Percentiles rank a stretch among this genome's conserved stretches.
These are phyloP conservation scores for Epinephelus fuscoguttatus DNA, from an alignment of 2,113 vertebrate species.

Conservation along the genomic window DNA sequence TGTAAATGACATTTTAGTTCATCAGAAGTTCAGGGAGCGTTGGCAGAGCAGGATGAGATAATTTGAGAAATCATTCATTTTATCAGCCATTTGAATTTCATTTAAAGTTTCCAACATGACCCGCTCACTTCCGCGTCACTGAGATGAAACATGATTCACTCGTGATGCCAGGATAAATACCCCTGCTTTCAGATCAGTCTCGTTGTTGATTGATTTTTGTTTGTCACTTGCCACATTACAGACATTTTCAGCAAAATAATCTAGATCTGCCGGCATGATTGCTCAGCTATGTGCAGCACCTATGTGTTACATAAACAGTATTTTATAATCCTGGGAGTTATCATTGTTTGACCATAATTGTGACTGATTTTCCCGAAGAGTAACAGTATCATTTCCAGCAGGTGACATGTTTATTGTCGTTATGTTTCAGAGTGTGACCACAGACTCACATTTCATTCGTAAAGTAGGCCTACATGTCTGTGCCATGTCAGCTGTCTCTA, in stretches of 20 bases:
- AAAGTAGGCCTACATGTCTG: conserved; percentile 52
- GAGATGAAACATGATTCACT: conserved; percentile 27
- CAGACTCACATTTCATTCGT: conserved; percentile 67
- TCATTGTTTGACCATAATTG: conserved; percentile 28
- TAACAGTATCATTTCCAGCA: conserved; percentile 20
- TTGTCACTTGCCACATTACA: not conserved
- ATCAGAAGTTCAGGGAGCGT: conserved; percentile 36
- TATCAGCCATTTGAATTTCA: conserved; percentile 43
- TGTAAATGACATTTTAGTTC: conserved; percentile 50
- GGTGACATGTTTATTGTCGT: conserved; percentile 49
- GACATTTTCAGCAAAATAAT: not conserved
- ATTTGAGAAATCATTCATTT: conserved; percentile 47
- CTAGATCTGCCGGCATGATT: not conserved
- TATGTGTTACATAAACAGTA: not conserved
- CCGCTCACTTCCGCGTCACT: not conserved
- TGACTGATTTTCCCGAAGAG: conserved; percentile 37
- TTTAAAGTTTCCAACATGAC: conserved; percentile 14
- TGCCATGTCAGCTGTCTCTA: conserved; percentile 37
- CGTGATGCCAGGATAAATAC: conserved; percentile 3
- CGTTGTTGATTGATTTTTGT: not conserved
- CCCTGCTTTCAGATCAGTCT: conserved; percentile 3
- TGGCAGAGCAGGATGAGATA: conserved; percentile 25
- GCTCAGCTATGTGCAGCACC: not conserved
- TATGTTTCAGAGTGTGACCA: conserved; percentile 26
- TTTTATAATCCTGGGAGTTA: conserved; percentile 13